Evolutionary conservation across 92 coral and sea anemone genomes (phyloP).

Genomic region (Parazoanthus darwini): DNA sequence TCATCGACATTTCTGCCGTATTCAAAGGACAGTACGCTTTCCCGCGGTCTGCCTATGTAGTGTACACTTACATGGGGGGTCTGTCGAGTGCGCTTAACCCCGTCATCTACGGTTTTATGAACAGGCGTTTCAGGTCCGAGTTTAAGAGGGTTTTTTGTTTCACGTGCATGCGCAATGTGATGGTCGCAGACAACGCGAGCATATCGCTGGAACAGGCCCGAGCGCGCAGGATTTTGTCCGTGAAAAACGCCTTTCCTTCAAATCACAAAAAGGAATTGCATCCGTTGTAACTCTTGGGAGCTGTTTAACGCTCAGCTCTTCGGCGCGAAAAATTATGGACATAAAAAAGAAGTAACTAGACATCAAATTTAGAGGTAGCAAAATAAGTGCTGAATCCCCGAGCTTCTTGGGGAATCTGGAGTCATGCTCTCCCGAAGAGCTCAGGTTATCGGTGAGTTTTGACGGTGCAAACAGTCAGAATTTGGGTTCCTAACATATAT

Average conservation of each 20-base stretch:
- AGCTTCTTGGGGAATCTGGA: no score
- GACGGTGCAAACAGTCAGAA: no score
- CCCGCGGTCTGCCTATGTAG: slow-evolving; percentile 25
- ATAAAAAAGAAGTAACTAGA: no score
- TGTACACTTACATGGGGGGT: slow-evolving; percentile 35
- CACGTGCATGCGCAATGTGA: not conserved
- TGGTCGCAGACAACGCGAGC: not conserved
- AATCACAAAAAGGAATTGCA: not conserved
- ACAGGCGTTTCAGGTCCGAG: slow-evolving; percentile 32
- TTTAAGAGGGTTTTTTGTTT: not conserved
- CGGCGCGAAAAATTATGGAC: no score
- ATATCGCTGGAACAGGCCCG: not conserved
- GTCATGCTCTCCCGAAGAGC: no score
- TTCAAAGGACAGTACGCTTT: slow-evolving; percentile 7
- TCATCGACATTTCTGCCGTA: slow-evolving; percentile 26
- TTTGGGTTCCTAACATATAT: no score
- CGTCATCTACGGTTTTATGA: slow-evolving; percentile 37
- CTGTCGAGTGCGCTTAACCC: slow-evolving; percentile 38
- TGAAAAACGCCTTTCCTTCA: not conserved
- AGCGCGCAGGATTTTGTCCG: not conserved
- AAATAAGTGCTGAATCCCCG: no score
- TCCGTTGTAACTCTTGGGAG: no score
- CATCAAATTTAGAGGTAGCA: no score
- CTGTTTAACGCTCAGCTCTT: no score
- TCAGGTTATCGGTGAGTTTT: no score